These are phyloP conservation scores for Ardeotis arabs DNA, from an alignment of 2,113 vertebrate genomes.

Conservation along the genomic window DNA sequence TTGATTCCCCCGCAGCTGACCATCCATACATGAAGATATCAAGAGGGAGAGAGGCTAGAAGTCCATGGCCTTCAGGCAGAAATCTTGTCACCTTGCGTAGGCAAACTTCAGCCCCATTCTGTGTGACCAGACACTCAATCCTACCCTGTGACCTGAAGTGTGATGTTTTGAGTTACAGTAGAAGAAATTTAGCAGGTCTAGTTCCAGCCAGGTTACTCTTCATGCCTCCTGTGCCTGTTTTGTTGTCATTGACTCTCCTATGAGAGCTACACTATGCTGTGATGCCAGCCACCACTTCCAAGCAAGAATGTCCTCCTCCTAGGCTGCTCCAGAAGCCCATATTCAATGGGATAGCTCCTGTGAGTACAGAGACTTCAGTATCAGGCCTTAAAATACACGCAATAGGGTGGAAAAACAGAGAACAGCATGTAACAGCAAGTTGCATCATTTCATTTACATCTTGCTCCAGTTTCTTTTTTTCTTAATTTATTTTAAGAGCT, in stretches of 20 bases:
- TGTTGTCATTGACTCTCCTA: not conserved
- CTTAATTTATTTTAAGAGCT: conserved; percentile 41
- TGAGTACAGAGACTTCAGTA: not conserved
- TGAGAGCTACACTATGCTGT: not conserved
- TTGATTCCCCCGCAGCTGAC: not conserved
- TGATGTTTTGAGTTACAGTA: not conserved
- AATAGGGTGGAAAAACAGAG: not conserved
- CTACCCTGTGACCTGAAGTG: not conserved
- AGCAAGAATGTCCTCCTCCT: not conserved
- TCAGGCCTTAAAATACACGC: not conserved
- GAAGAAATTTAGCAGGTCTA: not conserved
- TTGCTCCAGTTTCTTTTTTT: conserved; percentile 22
- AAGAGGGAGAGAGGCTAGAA: not conserved
- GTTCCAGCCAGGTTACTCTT: not conserved
- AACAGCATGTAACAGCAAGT: conserved; percentile 30
- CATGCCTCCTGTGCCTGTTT: not conserved
- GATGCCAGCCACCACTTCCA: not conserved
- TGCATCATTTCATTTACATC: conserved; percentile 21
- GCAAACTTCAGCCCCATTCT: not conserved
- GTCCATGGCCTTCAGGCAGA: not conserved
- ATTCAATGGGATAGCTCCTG: not conserved
- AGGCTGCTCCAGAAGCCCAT: not conserved
- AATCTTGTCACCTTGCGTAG: not conserved
- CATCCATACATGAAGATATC: not conserved
- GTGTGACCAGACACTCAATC: not conserved